phyloP scores from a whole-genome alignment of 2,797 vertebrate genomes.

The Threskiornis aethiopicus region DNA sequence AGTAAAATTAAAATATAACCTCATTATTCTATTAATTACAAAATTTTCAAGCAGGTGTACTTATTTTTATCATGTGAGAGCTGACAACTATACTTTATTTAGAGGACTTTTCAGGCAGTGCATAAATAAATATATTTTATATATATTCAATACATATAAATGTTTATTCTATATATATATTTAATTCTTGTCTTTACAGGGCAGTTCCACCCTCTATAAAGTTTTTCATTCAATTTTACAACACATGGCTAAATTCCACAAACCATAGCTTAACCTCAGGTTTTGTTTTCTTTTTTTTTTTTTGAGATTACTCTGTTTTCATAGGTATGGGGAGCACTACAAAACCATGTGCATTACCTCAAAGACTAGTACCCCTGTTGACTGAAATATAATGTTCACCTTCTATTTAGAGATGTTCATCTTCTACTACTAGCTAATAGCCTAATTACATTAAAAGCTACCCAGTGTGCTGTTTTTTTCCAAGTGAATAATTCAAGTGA shows the following conservation, averaged over 20 bases:
- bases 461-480: conserved; percentile 21
- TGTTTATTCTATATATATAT: not conserved
- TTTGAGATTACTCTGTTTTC: not conserved
- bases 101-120: not conserved
- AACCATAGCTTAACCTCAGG: not conserved
- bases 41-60: conserved; percentile 42
- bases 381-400: conserved; percentile 2
- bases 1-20: conserved; percentile 64
- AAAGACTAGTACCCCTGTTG: not conserved
- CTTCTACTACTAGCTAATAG: conserved; percentile 26
- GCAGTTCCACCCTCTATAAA: not conserved
- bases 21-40: conserved; percentile 39
- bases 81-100: not conserved
- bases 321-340: not conserved
- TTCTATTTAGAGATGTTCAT: conserved; percentile 18
- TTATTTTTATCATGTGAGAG: not conserved
- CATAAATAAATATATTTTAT: not conserved
- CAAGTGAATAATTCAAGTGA: conserved; percentile 52
- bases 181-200: not conserved
- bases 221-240: not conserved
- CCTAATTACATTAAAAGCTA: conserved; percentile 66
- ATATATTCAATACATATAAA: not conserved
- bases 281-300: not conserved
- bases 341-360: not conserved
- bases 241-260: not conserved